Evolutionary conservation across 2,113 vertebrate genomes (phyloP).

Genomic region (Prinia subflava): DNA sequence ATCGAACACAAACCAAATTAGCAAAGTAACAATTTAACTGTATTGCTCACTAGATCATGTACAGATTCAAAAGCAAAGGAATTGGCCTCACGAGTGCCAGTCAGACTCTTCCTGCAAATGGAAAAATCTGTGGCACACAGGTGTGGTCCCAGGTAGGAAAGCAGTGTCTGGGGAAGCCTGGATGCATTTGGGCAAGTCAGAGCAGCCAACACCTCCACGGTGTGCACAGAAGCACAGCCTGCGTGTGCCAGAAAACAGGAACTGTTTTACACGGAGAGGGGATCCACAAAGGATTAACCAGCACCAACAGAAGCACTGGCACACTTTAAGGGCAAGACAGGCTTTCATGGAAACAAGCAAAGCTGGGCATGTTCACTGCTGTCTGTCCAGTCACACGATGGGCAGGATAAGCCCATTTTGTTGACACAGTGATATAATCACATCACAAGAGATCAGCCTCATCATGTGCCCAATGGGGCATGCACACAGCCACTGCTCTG

Average conservation of each 20-base stretch:
- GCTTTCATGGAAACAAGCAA: not conserved
- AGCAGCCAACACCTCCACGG: not conserved
- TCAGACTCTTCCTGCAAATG: not conserved
- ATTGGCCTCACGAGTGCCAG: accelerated
- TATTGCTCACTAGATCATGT: not conserved
- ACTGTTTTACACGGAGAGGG: not conserved
- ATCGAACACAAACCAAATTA: not conserved
- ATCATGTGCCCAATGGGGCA: not conserved
- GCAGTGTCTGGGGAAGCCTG: not conserved
- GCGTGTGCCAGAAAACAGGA: not conserved
- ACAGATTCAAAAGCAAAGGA: not conserved
- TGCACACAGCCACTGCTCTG: not conserved
- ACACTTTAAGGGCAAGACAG: not conserved
- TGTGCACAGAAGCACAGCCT: not conserved
- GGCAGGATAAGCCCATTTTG: slow-evolving; percentile 10
- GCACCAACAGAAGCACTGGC: not conserved
- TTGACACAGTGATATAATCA: not conserved
- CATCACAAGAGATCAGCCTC: slow-evolving; percentile 34
- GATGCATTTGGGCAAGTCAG: not conserved
- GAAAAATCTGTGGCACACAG: not conserved
- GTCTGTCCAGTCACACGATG: not conserved
- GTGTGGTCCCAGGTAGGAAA: not conserved
- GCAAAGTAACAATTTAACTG: not conserved
- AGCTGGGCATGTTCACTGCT: not conserved
- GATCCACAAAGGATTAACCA: not conserved